These are phyloP conservation scores for Meandrusa payeni DNA, from an alignment of 2,888 invertebrate genomes.

Conservation along the genomic window DNA sequence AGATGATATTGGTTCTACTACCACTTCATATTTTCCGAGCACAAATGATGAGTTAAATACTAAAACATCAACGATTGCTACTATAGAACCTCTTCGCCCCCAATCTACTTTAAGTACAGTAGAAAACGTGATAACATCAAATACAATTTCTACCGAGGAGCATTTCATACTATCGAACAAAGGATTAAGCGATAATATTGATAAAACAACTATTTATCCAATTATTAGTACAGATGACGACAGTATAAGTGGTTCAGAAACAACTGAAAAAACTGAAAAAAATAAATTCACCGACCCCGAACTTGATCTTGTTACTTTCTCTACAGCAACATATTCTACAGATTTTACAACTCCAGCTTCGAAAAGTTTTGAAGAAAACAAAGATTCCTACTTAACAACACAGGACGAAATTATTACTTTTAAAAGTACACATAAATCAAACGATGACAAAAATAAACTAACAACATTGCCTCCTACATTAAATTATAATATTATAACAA, in stretches of 20 bases:
- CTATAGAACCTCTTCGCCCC: background rate
- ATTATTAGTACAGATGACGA: background rate
- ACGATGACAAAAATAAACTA: background rate
- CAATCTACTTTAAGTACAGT: background rate
- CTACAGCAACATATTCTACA: background rate
- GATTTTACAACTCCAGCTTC: background rate
- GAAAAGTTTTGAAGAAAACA: background rate
- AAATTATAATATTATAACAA: background rate
- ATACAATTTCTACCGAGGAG: background rate
- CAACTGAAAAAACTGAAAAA: background rate
- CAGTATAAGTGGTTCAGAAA: background rate
- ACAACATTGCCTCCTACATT: background rate
- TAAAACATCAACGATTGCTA: background rate
- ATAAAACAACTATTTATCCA: background rate
- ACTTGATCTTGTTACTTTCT: background rate
- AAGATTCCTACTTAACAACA: background rate
- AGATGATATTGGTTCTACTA: background rate
- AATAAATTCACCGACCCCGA: too few relatives aligned
- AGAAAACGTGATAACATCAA: conserved; percentile 4
- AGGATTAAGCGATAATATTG: background rate
- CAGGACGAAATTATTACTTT: background rate
- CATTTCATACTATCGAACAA: background rate
- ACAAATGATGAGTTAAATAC: background rate
- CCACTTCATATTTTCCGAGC: background rate
- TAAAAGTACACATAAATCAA: background rate